Base-by-base conservation (phyloP, 2,113 vertebrate genomes). In the Pygoscelis antarcticus region DNA sequence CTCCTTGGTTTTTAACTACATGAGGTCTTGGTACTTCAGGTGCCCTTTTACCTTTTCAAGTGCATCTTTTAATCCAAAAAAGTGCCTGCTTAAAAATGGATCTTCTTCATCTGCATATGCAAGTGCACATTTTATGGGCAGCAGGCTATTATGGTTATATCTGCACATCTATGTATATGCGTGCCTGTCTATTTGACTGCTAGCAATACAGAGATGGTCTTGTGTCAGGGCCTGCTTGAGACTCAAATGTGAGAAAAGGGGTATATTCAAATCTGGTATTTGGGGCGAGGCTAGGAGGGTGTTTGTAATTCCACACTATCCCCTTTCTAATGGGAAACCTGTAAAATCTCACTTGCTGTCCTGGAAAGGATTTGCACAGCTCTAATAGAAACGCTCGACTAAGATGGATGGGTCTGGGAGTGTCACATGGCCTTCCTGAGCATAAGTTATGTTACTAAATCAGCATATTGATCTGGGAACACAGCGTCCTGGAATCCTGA, bases 401-500 rank as follows among this genome's bases (percentile, higher is more conserved):
- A 83, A 95, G 95, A 97, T 86, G 89, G 89, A 97, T 97, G 93
- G 95, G 91, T 94, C 93, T 95, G 82, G 78, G 60, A 91, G 87
- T 81, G 87, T 96, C 94, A 96, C 95, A 64, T 96, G 94, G 93
- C 94, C 91, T 96, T 96, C 94, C 82, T 44, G 64, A 97, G 94
- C 95, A 93, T 88, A 96, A 96, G 95, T 94, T 96, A 88, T 71
- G 95, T 91, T 97, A 94, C 93, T 97, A 96, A 97, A 97, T 97
- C 95, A 97, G 94, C 96, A 97, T 97, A 97, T 96, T 96, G 97
- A 97, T 97, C 92, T 96, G 91, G 87, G 96, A 97, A 97, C 94
- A 95, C 51, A 83, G 87, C 32, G 94, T 97, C 96, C 95, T 91
- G 87, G 87, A 97, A 97, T 97, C 94, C 94, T 96, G 93, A 96